These are phyloP conservation scores for Drosophila pseudoobscura DNA, from an alignment of 1,140 invertebrate species.

Conservation along the genomic window DNA sequence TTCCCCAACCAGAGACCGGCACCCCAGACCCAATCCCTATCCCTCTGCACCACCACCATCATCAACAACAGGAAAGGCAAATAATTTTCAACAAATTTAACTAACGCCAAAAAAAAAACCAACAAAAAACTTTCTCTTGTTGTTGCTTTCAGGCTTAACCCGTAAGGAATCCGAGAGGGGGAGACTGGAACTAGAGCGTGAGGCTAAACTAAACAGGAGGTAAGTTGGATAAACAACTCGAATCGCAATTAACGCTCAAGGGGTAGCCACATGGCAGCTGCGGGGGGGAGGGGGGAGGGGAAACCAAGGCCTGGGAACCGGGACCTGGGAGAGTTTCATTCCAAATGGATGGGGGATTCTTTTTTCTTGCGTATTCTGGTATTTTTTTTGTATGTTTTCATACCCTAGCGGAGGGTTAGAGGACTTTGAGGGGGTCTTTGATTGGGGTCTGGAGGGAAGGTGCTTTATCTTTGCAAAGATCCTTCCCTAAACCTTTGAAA, in stretches of 20 bases:
- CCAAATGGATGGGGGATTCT: slow-evolving; percentile 19
- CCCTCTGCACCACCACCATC: too few species aligned
- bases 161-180: not conserved
- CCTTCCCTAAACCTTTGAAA: too few species aligned
- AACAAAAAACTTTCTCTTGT: slow-evolving; percentile 44
- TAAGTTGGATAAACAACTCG: slow-evolving; percentile 67
- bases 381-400: slow-evolving; percentile 11
- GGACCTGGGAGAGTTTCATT: not conserved
- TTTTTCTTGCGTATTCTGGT: slow-evolving; percentile 14
- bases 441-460: too few species aligned
- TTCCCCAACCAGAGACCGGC: slow-evolving; percentile 37
- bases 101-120: slow-evolving; percentile 43
- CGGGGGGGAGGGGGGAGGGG: not conserved
- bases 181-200: slow-evolving; percentile 54
- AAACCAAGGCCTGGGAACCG: not conserved
- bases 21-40: slow-evolving; percentile 4
- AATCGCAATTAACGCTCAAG: slow-evolving; percentile 56
- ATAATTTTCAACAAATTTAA: slow-evolving; percentile 71
- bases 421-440: too few species aligned
- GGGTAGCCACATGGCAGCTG: slow-evolving; percentile 11
- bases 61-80: slow-evolving; percentile 55
- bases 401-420: too few species aligned
- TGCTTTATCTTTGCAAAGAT: too few species aligned
- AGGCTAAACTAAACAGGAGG: slow-evolving; percentile 71
- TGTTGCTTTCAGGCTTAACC: slow-evolving; percentile 52